Base-by-base conservation (phyloP, 2,113 vertebrate species). In the Aspiorhynchus laticeps region DNA sequence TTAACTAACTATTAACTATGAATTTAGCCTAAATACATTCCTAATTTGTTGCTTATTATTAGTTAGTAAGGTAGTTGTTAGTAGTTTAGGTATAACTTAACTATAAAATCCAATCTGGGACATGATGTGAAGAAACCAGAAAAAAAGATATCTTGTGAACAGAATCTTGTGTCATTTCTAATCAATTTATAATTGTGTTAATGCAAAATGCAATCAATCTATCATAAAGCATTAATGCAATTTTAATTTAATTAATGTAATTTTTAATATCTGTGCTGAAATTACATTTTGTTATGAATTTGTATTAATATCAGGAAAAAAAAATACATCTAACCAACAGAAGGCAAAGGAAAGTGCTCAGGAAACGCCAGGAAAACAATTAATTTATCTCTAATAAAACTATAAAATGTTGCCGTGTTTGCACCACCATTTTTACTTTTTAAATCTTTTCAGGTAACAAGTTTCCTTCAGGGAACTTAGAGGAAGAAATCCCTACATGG, bases 391-490 rank as follows among this genome's bases (percentile, higher is more conserved):
- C 24, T 38, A 73, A 73, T 73, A 11, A 24, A 43, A 46, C 73
- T 26, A 79, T 24, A 79, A 56, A 56, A 2, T 24, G 28, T 56
- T 56, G 26, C 1, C 1, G 4, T n/a, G 53, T 80, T 61, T 80
- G 56, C 56, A 61, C 63, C 78, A 41, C 14, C 36, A 41, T 80
- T 80, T 59, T 41, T 41, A 28, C 36, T 26, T 80, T 61, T 80
- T 38, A 80, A 41, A 80, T 0, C 21, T 10, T 63, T 26, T 59
- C 12, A 80, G 24, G 78, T 36, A 79, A 24, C 28, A 28, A 56
- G 26, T 80, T 80, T 61, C 33, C 78, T 80, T 80, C 21, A 63
- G 78, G 78, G 56, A 63, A 36, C 21, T 38, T 15, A 10, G 6
- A n/a, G 11, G 12, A 75, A 46, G 12, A 75, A 75, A 75, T 75